Percentiles rank a stretch among this genome's conserved stretches.
Conservation (phyloP, 2,888 invertebrate genomes). For the Holacanthella duospinosa region DNA sequence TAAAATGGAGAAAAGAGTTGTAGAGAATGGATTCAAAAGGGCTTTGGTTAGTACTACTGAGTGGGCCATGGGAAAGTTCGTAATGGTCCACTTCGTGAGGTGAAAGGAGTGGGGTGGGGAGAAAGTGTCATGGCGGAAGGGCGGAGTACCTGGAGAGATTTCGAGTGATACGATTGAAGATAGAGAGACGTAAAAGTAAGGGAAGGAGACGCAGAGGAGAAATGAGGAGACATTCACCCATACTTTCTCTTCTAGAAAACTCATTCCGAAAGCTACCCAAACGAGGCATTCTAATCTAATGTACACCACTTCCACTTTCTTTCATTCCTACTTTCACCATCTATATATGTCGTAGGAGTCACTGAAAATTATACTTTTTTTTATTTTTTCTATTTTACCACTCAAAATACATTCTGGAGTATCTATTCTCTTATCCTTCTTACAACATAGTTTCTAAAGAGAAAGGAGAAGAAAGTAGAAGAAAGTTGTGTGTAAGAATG, state of each 20-base stretch:
- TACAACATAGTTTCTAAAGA: neutral
- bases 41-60: neutral
- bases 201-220: conserved; percentile 5
- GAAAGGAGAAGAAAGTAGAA: conserved; percentile 1
- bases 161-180: conserved; percentile 20
- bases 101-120: conserved; percentile 8
- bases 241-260: neutral
- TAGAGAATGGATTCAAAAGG: neutral
- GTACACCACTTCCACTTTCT: neutral
- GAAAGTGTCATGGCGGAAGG: conserved; percentile 10
- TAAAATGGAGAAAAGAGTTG: neutral
- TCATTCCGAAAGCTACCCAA: neutral
- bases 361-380: neutral
- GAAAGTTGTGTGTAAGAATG: conserved; percentile 8
- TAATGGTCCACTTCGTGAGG: conserved; percentile 7
- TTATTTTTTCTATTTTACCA: neutral
- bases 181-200: conserved; percentile 6
- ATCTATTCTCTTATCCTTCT: neutral
- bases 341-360: neutral
- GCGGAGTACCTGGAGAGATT: conserved; percentile 19
- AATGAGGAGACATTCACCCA: neutral
- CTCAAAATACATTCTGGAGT: neutral
- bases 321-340: neutral
- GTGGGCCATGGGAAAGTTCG: neutral
- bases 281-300: neutral